Conservation (phyloP, 2,888 invertebrate genomes). For the Nephrotoma appendiculata region DNA sequence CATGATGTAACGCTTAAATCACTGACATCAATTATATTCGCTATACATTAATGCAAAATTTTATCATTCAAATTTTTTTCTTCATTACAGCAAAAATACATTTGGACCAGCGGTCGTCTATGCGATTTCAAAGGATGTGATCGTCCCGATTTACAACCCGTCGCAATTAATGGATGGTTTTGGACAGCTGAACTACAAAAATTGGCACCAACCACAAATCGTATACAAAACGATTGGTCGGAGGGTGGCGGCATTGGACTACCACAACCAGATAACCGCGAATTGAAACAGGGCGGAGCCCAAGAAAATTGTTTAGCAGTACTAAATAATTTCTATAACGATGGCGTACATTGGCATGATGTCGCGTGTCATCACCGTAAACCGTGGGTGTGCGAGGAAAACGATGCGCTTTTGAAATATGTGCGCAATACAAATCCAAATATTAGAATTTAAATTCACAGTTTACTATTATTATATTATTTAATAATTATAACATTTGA, state of each 20-base stretch:
- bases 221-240: slow-evolving; percentile 79
- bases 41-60: neutral
- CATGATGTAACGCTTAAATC: neutral
- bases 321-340: slow-evolving; percentile 80
- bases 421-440: slow-evolving; percentile 70
- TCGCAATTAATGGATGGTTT: slow-evolving; percentile 77
- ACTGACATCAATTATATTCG: neutral
- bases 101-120: slow-evolving; percentile 80
- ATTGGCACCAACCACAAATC: slow-evolving; percentile 65
- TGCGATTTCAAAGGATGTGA: slow-evolving; percentile 87
- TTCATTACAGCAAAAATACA: slow-evolving; percentile 53
- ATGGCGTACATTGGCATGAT: slow-evolving; percentile 83
- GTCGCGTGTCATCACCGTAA: slow-evolving; percentile 84
- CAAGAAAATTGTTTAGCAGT: slow-evolving; percentile 75
- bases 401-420: slow-evolving; percentile 72
- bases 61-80: neutral
- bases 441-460: slow-evolving; percentile 43
- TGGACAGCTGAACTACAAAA: slow-evolving; percentile 82
- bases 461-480: neutral
- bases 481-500: neutral
- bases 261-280: slow-evolving; percentile 80
- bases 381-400: slow-evolving; percentile 79
- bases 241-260: slow-evolving; percentile 71
- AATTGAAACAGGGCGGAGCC: slow-evolving; percentile 67
- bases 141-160: slow-evolving; percentile 68